These are phyloP conservation scores for Molossus molossus DNA, from an alignment of 2,797 vertebrate genomes.

Conservation along the genomic window DNA sequence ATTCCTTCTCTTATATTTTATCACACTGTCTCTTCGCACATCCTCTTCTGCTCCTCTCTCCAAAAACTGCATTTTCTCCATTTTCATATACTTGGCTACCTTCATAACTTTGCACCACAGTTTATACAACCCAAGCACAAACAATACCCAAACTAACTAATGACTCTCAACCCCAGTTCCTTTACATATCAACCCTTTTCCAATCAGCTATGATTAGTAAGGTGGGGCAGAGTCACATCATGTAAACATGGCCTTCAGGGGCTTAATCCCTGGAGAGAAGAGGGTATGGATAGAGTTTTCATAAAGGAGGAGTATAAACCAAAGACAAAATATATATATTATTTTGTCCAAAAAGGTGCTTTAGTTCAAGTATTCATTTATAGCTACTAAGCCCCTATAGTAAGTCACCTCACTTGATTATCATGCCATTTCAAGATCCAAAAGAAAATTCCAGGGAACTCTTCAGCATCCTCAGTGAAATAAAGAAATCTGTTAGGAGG, in stretches of 20 bases:
- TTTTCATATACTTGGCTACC: not conserved
- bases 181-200: not conserved
- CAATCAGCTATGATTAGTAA: not conserved
- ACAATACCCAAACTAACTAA: not conserved
- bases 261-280: not conserved
- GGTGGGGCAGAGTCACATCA: not conserved
- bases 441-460: conserved; percentile 32
- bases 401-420: not conserved
- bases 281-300: not conserved
- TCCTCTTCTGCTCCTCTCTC: not conserved
- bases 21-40: not conserved
- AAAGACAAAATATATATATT: not conserved
- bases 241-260: not conserved
- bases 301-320: not conserved
- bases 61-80: not conserved
- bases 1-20: not conserved
- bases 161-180: not conserved
- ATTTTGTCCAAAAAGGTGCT: not conserved
- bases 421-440: conserved; percentile 33
- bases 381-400: not conserved
- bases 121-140: not conserved
- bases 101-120: too few relatives aligned
- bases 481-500: conserved; percentile 25
- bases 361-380: not conserved
- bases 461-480: conserved; percentile 16